phyloP scores from a whole-genome alignment of 2,888 invertebrate genomes.

The Axea sp. region DNA sequence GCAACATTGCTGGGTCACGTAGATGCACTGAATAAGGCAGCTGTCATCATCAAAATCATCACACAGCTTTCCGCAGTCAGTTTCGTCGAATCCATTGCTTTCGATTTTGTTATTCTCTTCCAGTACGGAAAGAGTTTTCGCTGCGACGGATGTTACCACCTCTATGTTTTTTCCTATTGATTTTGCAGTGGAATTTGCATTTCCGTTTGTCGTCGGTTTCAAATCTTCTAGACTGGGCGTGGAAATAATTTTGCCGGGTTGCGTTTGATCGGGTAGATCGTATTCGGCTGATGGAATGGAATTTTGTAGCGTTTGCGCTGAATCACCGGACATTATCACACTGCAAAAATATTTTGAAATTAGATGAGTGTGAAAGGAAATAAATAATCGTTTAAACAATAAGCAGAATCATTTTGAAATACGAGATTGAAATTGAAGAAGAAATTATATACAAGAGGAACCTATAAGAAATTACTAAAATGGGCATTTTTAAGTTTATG shows the following conservation, averaged over 20 bases:
- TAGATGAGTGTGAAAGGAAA: too few relatives aligned
- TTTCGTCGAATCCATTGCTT: conserved; percentile 69
- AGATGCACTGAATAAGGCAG: conserved; percentile 83
- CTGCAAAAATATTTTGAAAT: conserved; percentile 70
- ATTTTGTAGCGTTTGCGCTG: conserved; percentile 69
- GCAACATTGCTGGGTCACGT: conserved; percentile 84
- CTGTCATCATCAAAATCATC: conserved; percentile 81
- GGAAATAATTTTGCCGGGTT: conserved; percentile 67
- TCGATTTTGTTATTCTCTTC: conserved; percentile 72
- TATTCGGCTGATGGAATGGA: conserved; percentile 69
- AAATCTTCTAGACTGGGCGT: conserved; percentile 60
- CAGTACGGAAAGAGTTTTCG: conserved; percentile 68
- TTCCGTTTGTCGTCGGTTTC: conserved; percentile 56
- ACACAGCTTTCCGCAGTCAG: conserved; percentile 61
- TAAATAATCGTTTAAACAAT: too few relatives aligned
- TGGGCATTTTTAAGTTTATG: too few relatives aligned
- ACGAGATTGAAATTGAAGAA: too few relatives aligned
- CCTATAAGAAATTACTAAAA: too few relatives aligned
- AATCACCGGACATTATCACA: conserved; percentile 74
- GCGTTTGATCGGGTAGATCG: conserved; percentile 72
- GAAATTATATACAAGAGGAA: too few relatives aligned
- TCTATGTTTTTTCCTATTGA: conserved; percentile 68
- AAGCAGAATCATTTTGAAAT: too few relatives aligned
- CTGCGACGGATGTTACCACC: conserved; percentile 68
- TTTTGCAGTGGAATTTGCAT: conserved; percentile 39